Conservation (phyloP, 2,797 vertebrate species). For the Oceanodroma leucorhoa region DNA sequence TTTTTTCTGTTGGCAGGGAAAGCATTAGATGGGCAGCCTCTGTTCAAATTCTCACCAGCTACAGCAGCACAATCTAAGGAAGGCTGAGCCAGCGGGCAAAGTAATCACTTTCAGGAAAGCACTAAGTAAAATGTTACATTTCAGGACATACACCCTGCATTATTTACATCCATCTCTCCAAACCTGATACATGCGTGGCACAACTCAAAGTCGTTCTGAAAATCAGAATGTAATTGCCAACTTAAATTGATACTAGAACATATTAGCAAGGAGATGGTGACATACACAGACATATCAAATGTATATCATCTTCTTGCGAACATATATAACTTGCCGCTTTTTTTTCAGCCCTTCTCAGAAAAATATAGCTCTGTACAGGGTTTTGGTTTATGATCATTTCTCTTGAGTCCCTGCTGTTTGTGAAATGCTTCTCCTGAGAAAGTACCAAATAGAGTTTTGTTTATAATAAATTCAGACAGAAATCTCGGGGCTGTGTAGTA, state of each 20-base stretch:
- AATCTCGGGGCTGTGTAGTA: background rate
- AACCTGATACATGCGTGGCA: fast-evolving
- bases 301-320: background rate
- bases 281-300: background rate
- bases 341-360: background rate
- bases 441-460: background rate
- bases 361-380: background rate
- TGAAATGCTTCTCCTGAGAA: background rate
- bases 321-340: background rate
- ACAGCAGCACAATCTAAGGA: background rate
- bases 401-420: background rate
- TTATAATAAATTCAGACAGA: background rate
- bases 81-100: background rate
- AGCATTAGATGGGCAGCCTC: background rate
- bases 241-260: background rate
- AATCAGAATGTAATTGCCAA: background rate
- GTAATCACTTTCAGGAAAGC: background rate
- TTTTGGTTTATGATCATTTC: background rate
- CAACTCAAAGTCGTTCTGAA: background rate
- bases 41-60: background rate
- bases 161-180: background rate
- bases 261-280: background rate
- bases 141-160: background rate
- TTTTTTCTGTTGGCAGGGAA: background rate
- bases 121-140: background rate